Evolutionary conservation across 2,113 vertebrate genomes (phyloP), one percentile per base, ranked within the genome.

Genomic region (Callipepla californica): DNA sequence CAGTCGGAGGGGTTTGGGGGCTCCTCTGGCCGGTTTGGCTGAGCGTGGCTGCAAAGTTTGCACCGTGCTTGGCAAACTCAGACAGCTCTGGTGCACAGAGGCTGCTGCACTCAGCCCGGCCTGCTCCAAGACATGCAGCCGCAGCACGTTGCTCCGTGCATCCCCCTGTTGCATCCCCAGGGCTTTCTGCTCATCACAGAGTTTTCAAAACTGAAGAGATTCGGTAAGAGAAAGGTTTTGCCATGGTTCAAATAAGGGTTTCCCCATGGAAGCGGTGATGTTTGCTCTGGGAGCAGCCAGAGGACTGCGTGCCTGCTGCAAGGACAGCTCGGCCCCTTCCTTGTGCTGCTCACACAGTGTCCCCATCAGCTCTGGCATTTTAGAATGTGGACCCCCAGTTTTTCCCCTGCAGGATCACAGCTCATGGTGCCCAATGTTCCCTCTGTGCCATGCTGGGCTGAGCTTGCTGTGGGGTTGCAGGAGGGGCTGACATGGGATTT

Each of bases 71-170:
- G 12, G 45, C 23, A n/a, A 34, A 48, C 23, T 47, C 47, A 19
- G 45, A 20, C 67, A 36, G 30, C 25, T 40, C 20, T 0, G 2
- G 15, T 23, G 4, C 12, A 2, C 6, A 0, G 5, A 4, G 4
- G 58, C 38, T 58, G 58, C 38, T 58, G 20, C 10, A 1, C 57
- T 72, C 42, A 16, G 19, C 45, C 8, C 75, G 48, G 42, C 47
- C 57, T 25, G 45, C 11, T 1, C 34, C 4, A 38, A 2, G 22
- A 1, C 4, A 0, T 6, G 13, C 4, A 30, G 65, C 72, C 32
- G 62, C 87, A 22, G 12, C 77, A 50, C 77, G 66, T 67, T 20
- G 53, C 42, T 50, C 5, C 38, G 42, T 9, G 13, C 34, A 40
- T 68, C 25, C 70, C 70, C 2, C 66, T 51, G 38, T 40, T 38